Evolutionary conservation across 2,797 vertebrate species (phyloP).

Genomic region (Sebastiscus albofasciatus): DNA sequence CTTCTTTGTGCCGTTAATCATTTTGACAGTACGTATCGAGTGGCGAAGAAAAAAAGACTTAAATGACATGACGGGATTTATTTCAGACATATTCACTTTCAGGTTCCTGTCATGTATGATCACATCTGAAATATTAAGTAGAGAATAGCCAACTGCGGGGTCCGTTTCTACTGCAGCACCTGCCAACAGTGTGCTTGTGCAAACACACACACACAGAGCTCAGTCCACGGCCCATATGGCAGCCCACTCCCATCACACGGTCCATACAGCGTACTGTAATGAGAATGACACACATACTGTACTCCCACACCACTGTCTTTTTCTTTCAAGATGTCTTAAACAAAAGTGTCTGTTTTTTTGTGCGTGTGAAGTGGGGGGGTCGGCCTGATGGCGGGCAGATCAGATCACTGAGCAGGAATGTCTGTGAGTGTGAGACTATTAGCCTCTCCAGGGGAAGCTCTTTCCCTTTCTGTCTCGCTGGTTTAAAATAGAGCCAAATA

Average conservation of each 20-base stretch:
- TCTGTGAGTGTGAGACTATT: slow-evolving; percentile 53
- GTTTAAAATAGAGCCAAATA: slow-evolving; percentile 49
- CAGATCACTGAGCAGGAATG: slow-evolving; percentile 63
- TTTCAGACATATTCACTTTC: slow-evolving; percentile 48
- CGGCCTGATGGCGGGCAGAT: slow-evolving; percentile 39
- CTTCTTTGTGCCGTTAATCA: slow-evolving; percentile 35
- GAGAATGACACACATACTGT: slow-evolving; percentile 33
- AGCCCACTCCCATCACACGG: slow-evolving; percentile 34
- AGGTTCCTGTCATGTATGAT: slow-evolving; percentile 57
- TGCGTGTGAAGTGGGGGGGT: slow-evolving; percentile 14
- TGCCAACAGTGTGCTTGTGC: slow-evolving; percentile 35
- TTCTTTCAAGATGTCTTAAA: slow-evolving; percentile 50
- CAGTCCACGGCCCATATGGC: slow-evolving; percentile 38
- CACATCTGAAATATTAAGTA: slow-evolving; percentile 43
- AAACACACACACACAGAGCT: slow-evolving; percentile 13
- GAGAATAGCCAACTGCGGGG: slow-evolving; percentile 3
- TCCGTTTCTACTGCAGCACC: slow-evolving; percentile 44
- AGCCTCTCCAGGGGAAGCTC: slow-evolving; percentile 39
- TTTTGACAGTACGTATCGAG: slow-evolving; percentile 51
- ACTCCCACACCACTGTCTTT: slow-evolving; percentile 30
- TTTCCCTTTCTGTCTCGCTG: slow-evolving; percentile 51
- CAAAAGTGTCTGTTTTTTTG: slow-evolving; percentile 49
- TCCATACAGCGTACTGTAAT: slow-evolving; percentile 31
- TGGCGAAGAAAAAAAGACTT: slow-evolving; percentile 40
- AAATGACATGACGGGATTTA: slow-evolving; percentile 37